Evolutionary conservation across 1,140 invertebrate species (phyloP), one percentile per base, ranked within the genome.

Genomic region (Phocides pigmalion): DNA sequence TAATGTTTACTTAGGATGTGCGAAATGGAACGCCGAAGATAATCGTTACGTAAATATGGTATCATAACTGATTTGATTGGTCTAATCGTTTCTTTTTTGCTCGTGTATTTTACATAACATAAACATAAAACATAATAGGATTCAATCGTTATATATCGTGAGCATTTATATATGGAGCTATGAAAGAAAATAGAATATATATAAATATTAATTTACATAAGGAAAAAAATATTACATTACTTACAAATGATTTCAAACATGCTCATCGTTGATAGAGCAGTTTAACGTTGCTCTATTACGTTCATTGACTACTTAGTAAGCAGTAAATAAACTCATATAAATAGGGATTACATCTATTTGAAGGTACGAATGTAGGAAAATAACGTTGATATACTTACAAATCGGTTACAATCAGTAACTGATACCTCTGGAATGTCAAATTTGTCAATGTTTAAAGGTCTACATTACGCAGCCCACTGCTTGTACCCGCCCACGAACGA

Each of bases 1-100:
- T 56, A 42, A 37, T 62, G 82, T 89, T 89, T 87, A 66, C 64
- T 85, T 87, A 87, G 86, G 83, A 81, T 70, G 42, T 47, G 68
- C 68, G 63, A 28, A 59, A 54, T 54, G 20, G 14, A 54, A 14
- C 51, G 35, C 51, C 51, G 35, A 62, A 59, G 59, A 54, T 54
- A 17, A 54, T 54, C 51, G 51, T 39, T 41, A 41, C 37, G 37
- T 20, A 54, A 41, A 54, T 39, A 54, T 22, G 15, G 8, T 15
- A 20, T 19, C 16, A 15, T 6, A 19, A 37, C n/a, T 51, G 9
- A 35, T 37, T 53, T 6, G 5, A 39, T 20, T 53, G 32, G 37
- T 42, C 17, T n/a, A 54, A 22, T 41, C 32, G 16, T 53, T 53
- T 53, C 14, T 41, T 3, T 41, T 14, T 15, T 54, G 8, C 2